Percentiles rank a stretch among this genome's conserved stretches.
phyloP scores from a whole-genome alignment of 2,113 vertebrate species.

The Oxyruncus cristatus region DNA sequence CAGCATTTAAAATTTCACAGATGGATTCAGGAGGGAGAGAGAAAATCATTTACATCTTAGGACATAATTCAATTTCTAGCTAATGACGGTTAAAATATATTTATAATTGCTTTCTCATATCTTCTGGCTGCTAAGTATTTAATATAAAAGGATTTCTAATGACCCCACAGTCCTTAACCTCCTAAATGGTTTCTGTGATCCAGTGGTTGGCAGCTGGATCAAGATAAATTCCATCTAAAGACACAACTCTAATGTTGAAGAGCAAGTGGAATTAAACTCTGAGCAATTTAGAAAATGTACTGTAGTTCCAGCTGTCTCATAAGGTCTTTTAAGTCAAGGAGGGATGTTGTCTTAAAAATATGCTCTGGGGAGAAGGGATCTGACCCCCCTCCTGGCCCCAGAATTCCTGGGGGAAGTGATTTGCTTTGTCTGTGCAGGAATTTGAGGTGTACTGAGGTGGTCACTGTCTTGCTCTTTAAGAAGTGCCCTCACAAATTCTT shows the following conservation, averaged over 20 bases:
- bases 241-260: neutral
- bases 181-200: neutral
- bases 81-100: neutral
- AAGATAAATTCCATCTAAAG: neutral
- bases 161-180: neutral
- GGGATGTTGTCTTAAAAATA: neutral
- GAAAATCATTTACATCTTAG: neutral
- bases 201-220: neutral
- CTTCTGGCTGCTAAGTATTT: neutral
- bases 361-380: neutral
- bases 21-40: neutral
- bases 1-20: neutral
- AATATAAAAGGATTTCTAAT: neutral
- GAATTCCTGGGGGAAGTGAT: neutral
- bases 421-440: neutral
- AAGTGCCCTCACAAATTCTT: neutral
- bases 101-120: neutral
- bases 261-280: neutral
- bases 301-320: neutral
- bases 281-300: neutral
- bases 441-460: rapidly evolving
- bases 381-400: neutral
- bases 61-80: neutral
- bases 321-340: neutral
- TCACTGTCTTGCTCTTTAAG: neutral